These are phyloP conservation scores for Pungitius pungitius DNA, from an alignment of 2,113 vertebrate species.

Conservation along the genomic window DNA sequence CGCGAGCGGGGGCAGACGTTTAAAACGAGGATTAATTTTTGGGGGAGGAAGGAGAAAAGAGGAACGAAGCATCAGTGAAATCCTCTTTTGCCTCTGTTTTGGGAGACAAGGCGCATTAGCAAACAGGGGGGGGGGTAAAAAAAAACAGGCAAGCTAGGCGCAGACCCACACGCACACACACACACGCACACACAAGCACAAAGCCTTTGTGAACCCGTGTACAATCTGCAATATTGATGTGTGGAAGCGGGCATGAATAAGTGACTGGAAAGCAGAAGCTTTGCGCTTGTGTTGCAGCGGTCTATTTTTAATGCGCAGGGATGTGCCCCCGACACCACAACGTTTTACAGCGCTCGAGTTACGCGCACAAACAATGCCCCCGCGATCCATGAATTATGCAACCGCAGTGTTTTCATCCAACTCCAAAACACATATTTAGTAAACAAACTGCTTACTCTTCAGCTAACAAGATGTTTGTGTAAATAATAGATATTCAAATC, in stretches of 20 bases:
- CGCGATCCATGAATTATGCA: constrained; percentile 80
- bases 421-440: constrained; percentile 79
- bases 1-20: constrained; percentile 71
- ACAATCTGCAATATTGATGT: constrained; percentile 82
- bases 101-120: constrained; percentile 40
- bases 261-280: constrained; percentile 72
- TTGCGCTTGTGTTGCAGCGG: constrained; percentile 65
- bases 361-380: constrained; percentile 67
- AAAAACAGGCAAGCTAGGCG: constrained; percentile 2
- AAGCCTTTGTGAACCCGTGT: constrained; percentile 49
- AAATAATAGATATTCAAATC: constrained; percentile 83
- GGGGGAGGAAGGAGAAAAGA: neutral
- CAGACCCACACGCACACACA: constrained; percentile 17
- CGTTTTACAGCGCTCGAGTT: constrained; percentile 70
- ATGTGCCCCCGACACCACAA: constrained; percentile 70
- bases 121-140: constrained; percentile 36
- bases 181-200: constrained; percentile 30
- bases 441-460: constrained; percentile 83
- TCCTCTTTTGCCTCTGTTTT: constrained; percentile 42
- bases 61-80: constrained; percentile 23
- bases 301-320: constrained; percentile 83
- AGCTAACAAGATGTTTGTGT: constrained; percentile 80
- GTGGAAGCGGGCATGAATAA: constrained; percentile 70
- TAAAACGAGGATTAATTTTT: constrained; percentile 79
- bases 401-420: constrained; percentile 51